A percentile compares a stretch with the other conserved stretches of the same genome.
Conservation (phyloP, 2,888 invertebrate genomes). For the Tillus elongatus region DNA sequence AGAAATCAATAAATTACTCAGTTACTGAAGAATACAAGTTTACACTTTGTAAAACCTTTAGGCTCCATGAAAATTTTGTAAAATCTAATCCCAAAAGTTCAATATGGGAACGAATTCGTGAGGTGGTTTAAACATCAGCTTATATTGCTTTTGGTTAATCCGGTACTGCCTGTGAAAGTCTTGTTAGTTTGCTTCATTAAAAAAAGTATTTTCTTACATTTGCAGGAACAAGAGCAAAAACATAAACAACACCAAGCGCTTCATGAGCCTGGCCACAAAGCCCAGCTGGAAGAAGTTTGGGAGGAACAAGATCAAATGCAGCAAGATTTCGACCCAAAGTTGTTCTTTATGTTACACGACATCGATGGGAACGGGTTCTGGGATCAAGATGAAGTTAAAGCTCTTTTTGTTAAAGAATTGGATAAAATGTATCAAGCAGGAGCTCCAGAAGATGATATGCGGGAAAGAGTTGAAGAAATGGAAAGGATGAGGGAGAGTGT, state of each 20-base stretch:
- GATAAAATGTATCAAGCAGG: constrained; percentile 88
- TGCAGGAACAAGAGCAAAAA: constrained; percentile 51
- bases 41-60: too few species aligned
- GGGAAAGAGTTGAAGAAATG: constrained; percentile 90
- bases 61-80: too few species aligned
- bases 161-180: too few species aligned
- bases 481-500: constrained; percentile 97
- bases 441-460: constrained; percentile 79
- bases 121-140: too few species aligned
- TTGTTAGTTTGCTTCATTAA: too few species aligned
- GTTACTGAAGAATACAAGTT: too few species aligned
- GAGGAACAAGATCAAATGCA: constrained; percentile 88
- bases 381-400: constrained; percentile 90
- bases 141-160: too few species aligned
- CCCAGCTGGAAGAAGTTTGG: constrained; percentile 97
- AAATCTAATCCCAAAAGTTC: too few species aligned
- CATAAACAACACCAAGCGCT: constrained; percentile 80
- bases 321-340: constrained; percentile 87
- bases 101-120: too few species aligned
- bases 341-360: constrained; percentile 95
- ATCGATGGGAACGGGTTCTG: constrained; percentile 47
- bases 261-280: constrained; percentile 89
- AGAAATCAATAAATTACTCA: too few species aligned
- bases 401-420: constrained; percentile 85
- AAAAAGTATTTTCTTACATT: too few species aligned